phyloP scores from a whole-genome alignment of 2,113 vertebrate species.

The Acrocephalus arundinaceus region DNA sequence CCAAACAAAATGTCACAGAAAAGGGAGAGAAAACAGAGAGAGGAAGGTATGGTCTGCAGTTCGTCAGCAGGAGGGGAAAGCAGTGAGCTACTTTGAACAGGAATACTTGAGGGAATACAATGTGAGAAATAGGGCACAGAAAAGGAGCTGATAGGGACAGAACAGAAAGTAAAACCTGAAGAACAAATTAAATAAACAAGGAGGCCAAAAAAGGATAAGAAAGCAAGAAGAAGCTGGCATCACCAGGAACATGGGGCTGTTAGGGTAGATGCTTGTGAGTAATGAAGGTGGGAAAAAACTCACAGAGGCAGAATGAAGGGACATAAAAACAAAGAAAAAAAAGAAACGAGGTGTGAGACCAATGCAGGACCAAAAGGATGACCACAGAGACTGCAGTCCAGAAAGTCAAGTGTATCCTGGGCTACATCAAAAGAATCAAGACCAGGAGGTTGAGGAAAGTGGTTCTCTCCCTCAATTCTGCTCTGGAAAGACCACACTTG shows the following conservation, averaged over 20 bases:
- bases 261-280: background rate
- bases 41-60: background rate
- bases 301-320: background rate
- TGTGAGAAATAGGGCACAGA: background rate
- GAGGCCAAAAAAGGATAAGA: background rate
- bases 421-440: background rate
- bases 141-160: background rate
- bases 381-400: background rate
- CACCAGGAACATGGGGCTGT: background rate
- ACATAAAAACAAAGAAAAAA: background rate
- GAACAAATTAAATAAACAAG: background rate
- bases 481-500: background rate
- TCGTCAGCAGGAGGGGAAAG: background rate
- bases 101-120: background rate
- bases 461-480: background rate
- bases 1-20: background rate
- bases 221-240: background rate
- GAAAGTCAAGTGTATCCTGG: background rate
- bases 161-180: background rate
- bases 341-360: background rate
- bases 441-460: background rate
- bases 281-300: background rate
- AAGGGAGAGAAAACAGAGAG: background rate
- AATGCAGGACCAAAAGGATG: background rate
- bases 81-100: background rate